phyloP scores from a whole-genome alignment of 2,113 vertebrate genomes.

The Passer montanus region DNA sequence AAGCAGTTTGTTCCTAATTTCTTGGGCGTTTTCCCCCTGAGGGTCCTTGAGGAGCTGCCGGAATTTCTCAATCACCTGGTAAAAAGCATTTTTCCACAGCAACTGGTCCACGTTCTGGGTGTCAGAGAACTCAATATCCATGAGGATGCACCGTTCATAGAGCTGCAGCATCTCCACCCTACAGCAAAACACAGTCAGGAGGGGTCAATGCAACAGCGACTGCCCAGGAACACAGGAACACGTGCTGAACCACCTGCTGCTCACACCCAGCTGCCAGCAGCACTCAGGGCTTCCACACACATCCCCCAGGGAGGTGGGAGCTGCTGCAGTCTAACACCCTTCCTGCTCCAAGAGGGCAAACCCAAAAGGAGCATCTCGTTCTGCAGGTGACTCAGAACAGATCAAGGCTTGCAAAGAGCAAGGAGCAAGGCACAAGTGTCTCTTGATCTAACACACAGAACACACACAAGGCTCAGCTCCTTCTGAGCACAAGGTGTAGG shows the following conservation, averaged over 20 bases:
- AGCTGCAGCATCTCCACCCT: slow-evolving; percentile 90
- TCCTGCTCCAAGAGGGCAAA: background rate
- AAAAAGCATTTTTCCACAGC: slow-evolving; percentile 96
- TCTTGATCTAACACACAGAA: background rate
- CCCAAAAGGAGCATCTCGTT: background rate
- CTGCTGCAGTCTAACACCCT: background rate
- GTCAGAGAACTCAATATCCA: slow-evolving; percentile 93
- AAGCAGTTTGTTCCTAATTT: slow-evolving; percentile 87
- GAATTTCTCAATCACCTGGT: slow-evolving; percentile 97
- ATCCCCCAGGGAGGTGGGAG: background rate
- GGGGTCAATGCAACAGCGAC: background rate
- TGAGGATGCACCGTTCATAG: slow-evolving; percentile 90
- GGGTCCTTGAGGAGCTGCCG: slow-evolving; percentile 95
- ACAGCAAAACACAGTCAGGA: background rate
- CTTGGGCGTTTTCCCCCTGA: slow-evolving; percentile 76
- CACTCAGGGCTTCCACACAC: background rate
- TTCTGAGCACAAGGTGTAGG: background rate
- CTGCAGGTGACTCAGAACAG: background rate
- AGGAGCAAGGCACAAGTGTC: background rate
- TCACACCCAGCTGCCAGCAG: background rate
- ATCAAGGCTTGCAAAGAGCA: background rate
- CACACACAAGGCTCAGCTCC: background rate
- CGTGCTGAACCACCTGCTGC: background rate
- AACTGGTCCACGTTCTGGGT: slow-evolving; percentile 94
- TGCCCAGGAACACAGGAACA: background rate